Evolutionary conservation across 2,797 vertebrate genomes (phyloP), one percentile per base, ranked within the genome.

Genomic region (Chrosomus eos): DNA sequence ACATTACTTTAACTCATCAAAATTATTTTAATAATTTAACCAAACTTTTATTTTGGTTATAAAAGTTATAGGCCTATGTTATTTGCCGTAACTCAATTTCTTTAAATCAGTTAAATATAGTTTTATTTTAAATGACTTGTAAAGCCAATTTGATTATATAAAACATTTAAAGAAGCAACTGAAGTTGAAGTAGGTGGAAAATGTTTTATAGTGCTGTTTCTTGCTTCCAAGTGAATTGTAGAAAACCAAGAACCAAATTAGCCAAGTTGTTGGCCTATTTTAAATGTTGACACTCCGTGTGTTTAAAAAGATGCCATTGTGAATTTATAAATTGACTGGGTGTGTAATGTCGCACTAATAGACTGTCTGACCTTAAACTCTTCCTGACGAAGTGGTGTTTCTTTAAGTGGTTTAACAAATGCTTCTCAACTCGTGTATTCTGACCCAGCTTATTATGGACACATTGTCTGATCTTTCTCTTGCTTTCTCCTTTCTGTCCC

Each of bases 321-420:
- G 86, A 67, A 51, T 31, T 89, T 72, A 87, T 87, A 85, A 75
- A 64, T 33, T 36, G 64, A 71, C 70, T 88, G 81, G 64, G 77
- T 48, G 90, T 89, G 91, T 90, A 93, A 90, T 83, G 88, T 87
- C 60, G 48, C 88, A 68, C 80, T 89, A 88, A 92, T 88, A 85
- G 80, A 77, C 88, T 18, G 72, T 70, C 87, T 93, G 90, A 87
- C 21, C 36, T 28, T 55, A 14, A 62, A 73, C 51, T 53, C 43
- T 58, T 38, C n/a, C 55, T 78, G 19, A 9, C 3, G 7, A 53
- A 53, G 16, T 40, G 21, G 80, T 74, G 31, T 45, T 62, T 73
- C 55, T 87, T 87, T 75, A 80, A 88, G 73, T 75, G 89, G 88
- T 89, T 92, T 78, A 91, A 89, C 90, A 83, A 76, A 88, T 82